Evolutionary conservation across 1,140 invertebrate genomes (phyloP), one percentile per base, ranked within the genome.

Genomic region (Ylistrum balloti): DNA sequence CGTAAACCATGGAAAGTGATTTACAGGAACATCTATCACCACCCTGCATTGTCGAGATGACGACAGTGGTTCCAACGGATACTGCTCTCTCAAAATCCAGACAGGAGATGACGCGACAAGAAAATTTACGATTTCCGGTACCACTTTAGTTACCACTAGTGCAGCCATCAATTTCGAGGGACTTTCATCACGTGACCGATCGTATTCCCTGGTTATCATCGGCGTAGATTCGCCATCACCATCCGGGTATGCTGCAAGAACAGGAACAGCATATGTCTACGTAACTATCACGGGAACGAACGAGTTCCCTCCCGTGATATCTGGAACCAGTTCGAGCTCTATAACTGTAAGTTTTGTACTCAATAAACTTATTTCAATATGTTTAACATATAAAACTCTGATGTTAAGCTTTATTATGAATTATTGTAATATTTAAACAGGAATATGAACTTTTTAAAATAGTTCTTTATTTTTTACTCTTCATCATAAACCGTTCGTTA

Each of bases 201-300:
- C 11, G 22, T 74, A 74, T 74, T 28, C 56, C 0, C n/a, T 74
- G 56, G 56, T 74, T 7, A n/a, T 74, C 28, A 11, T 74, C 17
- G 56, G 56, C 56, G 56, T 74, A n/a, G 56, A 74, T 74, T 74
- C 56, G 7, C 56, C 56, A 28, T 74, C 56, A 28, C 56, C 56
- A 74, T 28, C 56, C 56, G 56, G 56, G 56, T 74, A 74, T n/a
- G 5, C 56, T 74, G n/a, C 28, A 1, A 74, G 56, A 28, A 74
- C 56, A 9, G 56, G 56, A 74, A 74, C 56, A n/a, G 56, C 56
- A 28, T 74, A 74, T 74, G 56, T 74, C 7, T 74, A 74, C 22
- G 56, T 74, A 22, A 74, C 56, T 17, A 74, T 74, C 3, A 74
- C 56, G 5, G 56, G 56, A 1, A 74, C n/a, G 5, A 74, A 74